Conservation (phyloP, 2,888 invertebrate genomes). For the Ophion obscuratus region DNA sequence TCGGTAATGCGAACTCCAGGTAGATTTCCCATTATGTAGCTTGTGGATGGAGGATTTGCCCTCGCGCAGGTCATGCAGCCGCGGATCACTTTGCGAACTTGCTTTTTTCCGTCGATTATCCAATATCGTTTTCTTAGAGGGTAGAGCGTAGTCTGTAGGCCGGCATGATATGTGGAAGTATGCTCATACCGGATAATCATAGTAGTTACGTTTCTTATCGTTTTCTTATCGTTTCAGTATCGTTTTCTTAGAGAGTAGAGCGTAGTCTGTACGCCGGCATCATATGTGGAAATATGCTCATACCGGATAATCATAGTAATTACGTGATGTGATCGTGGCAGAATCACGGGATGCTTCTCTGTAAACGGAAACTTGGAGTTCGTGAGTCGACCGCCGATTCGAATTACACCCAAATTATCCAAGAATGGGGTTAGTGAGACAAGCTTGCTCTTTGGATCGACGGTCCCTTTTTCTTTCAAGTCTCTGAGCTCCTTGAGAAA, state of each 20-base stretch:
- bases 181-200: slow-evolving; percentile 67
- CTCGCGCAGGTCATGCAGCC: slow-evolving; percentile 54
- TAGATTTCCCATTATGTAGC: slow-evolving; percentile 53
- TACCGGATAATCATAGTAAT: no score
- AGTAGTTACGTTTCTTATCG: no score
- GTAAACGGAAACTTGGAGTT: slow-evolving; percentile 43
- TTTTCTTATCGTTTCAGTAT: no score
- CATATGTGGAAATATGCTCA: no score
- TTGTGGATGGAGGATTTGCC: slow-evolving; percentile 35
- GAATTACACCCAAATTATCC: slow-evolving; percentile 66
- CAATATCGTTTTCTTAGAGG: slow-evolving; percentile 53
- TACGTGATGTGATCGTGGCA: slow-evolving; percentile 67
- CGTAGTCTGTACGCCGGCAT: no score
- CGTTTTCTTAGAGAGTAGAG: no score
- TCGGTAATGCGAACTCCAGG: slow-evolving; percentile 31
- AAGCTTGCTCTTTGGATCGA: slow-evolving; percentile 5
- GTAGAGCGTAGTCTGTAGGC: slow-evolving; percentile 66
- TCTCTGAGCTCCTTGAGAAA: slow-evolving; percentile 13
- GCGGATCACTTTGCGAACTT: slow-evolving; percentile 39
- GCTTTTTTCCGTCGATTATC: slow-evolving; percentile 37
- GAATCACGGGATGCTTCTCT: slow-evolving; percentile 60
- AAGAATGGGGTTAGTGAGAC: slow-evolving; percentile 65
- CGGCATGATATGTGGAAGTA: slow-evolving; percentile 64
- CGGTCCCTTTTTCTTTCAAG: background rate
- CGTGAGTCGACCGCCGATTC: slow-evolving; percentile 63